Evolutionary conservation across 2,888 invertebrate genomes (phyloP), one percentile per base, ranked within the genome.

Genomic region (Pteria penguin): DNA sequence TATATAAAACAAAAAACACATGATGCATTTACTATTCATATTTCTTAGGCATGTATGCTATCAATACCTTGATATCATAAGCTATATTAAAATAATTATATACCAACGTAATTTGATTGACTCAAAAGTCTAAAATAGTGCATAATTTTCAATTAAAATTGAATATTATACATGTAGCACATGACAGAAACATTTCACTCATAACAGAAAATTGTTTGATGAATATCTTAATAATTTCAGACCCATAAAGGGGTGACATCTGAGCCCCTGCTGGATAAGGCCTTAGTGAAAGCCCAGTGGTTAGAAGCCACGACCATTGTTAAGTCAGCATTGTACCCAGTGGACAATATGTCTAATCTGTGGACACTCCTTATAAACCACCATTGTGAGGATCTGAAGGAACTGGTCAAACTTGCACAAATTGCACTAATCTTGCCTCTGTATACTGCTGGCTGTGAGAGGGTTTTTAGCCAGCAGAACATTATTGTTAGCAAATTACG

Each of bases 391-490:
- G 61, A 68, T 22, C 22, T 74, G 8, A 4, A 45, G 8, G 61
- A 70, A 5, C 2, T 69, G 0, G 29, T 70, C 1, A 58, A 63
- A 26, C 62, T 36, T 1, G 69, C 69, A 4, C 22, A 70, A 24
- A 70, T 65, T 11, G 69, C 60, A 2, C 57, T 55, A 24, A 70
- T 63, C 2, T 29, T 75, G 4, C 75, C 75, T 1, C 58, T 76
- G 3, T 68, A 75, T 52, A 69, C 75, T n/a, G 36, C 75, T 54
- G 24, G 70, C 55, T 33, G 62, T 71, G 63, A 66, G 54, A n/a
- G 70, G 18, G 70, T 70, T 31, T 71, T 71, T 60, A 60, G 54
- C 29, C 67, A 73, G 58, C 68, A 73, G 36, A 73, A 73, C 14
- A 65, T 68, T 22, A 77, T 73, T n/a, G 52, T 73, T 2, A 73